Evolutionary conservation across 2,888 invertebrate genomes (phyloP).

Genomic region (Brachycybe producta): DNA sequence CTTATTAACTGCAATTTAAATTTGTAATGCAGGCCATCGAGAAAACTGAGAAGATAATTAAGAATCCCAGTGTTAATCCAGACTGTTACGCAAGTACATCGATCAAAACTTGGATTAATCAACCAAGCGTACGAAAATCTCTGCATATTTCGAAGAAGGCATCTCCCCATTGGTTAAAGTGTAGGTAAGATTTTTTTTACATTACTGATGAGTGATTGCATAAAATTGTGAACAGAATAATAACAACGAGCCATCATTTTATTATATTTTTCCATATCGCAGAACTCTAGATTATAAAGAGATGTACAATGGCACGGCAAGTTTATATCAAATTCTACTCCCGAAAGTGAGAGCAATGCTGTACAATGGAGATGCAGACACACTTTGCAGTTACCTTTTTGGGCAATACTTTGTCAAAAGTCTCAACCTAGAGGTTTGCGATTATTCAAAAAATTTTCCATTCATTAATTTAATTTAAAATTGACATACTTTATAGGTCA

Average conservation of each 20-base stretch:
- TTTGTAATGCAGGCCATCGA: too few relatives aligned
- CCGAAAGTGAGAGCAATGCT: slow-evolving; percentile 28
- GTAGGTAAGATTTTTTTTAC: slow-evolving; percentile 20
- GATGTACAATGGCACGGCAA: slow-evolving; percentile 19
- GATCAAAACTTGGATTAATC: slow-evolving; percentile 22
- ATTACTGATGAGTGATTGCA: not conserved
- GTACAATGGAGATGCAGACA: slow-evolving; percentile 40
- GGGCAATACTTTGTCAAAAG: slow-evolving; percentile 38
- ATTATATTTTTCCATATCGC: not conserved
- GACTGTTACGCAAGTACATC: slow-evolving; percentile 22
- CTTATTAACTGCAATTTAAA: slow-evolving; percentile 20
- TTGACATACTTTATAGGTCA: too few relatives aligned
- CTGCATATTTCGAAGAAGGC: slow-evolving; percentile 24
- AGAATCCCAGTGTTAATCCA: slow-evolving; percentile 15
- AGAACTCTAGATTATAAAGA: not conserved
- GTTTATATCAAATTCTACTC: slow-evolving; percentile 18
- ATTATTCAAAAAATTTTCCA: too few relatives aligned
- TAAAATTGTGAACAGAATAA: not conserved
- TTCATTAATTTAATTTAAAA: too few relatives aligned
- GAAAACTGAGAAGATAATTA: not conserved
- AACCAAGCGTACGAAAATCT: slow-evolving; percentile 21
- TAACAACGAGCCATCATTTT: not conserved
- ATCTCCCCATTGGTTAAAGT: slow-evolving; percentile 23
- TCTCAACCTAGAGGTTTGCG: slow-evolving; percentile 25
- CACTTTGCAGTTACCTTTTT: slow-evolving; percentile 35